Evolutionary conservation across 2,888 invertebrate genomes (phyloP).

Genomic region (Brenthis ino): DNA sequence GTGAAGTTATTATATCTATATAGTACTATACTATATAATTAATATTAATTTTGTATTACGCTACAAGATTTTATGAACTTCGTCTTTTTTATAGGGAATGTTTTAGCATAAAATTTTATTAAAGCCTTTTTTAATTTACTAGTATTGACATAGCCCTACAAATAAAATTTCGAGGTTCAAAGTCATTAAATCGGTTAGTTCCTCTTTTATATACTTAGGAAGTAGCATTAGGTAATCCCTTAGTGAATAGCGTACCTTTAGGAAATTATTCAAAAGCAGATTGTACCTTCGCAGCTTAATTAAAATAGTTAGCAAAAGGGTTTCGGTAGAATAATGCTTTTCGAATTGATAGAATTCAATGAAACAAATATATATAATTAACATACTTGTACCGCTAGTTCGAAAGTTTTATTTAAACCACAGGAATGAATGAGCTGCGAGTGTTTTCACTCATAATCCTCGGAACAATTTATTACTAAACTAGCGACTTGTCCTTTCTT

Average conservation of each 20-base stretch:
- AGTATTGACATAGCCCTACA: too few species aligned
- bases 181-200: background rate
- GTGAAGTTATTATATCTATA: too few species aligned
- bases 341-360: conserved; percentile 13
- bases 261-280: conserved; percentile 3
- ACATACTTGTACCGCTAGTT: conserved; percentile 6
- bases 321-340: conserved; percentile 4
- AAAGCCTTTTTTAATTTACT: too few species aligned
- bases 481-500: too few species aligned
- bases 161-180: too few species aligned
- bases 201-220: background rate
- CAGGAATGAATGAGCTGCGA: background rate
- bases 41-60: too few species aligned
- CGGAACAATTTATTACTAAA: too few species aligned
- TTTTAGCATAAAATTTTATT: too few species aligned
- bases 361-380: conserved; percentile 16
- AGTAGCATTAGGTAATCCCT: background rate
- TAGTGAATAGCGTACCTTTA: conserved; percentile 3
- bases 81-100: too few species aligned
- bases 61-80: too few species aligned
- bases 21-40: too few species aligned
- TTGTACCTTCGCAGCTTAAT: conserved; percentile 9
- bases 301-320: conserved; percentile 25
- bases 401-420: background rate
- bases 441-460: too few species aligned